These are phyloP conservation scores for Macrocentrus cingulum DNA, from an alignment of 1,140 invertebrate species.

Conservation along the genomic window DNA sequence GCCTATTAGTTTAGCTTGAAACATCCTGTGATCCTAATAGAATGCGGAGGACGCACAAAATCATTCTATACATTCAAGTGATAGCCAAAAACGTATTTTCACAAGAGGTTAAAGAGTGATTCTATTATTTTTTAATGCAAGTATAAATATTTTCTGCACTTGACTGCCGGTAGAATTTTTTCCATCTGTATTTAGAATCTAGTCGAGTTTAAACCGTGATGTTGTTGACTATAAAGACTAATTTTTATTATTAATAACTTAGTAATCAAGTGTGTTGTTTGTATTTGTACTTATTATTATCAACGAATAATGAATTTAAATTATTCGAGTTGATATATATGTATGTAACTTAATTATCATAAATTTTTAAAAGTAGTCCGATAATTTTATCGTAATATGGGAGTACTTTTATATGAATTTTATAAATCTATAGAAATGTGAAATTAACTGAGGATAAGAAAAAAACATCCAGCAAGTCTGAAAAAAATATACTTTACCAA, in stretches of 20 bases:
- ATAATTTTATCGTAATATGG: neutral
- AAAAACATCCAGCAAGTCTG: neutral
- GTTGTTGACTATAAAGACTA: no score
- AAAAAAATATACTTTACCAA: neutral
- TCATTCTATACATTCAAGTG: constrained; percentile 7
- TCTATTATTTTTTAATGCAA: constrained; percentile 12
- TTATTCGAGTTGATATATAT: no score
- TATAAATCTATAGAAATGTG: constrained; percentile 13
- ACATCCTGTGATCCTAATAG: constrained; percentile 6
- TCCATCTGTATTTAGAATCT: neutral
- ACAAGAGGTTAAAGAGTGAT: constrained; percentile 14
- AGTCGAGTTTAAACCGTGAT: no score
- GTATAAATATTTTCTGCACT: constrained; percentile 7
- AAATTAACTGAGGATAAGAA: neutral
- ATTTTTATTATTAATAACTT: no score
- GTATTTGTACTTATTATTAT: no score
- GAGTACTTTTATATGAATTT: constrained; percentile 25
- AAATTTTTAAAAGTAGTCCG: no score
- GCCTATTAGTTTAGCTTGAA: neutral
- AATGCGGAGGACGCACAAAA: constrained; percentile 1
- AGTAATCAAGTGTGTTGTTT: no score
- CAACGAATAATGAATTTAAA: constrained; percentile 2
- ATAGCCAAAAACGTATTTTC: constrained; percentile 23
- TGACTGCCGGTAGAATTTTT: neutral
- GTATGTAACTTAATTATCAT: neutral